Conservation (phyloP, 2,113 vertebrate genomes). For the Gadus chalcogrammus region DNA sequence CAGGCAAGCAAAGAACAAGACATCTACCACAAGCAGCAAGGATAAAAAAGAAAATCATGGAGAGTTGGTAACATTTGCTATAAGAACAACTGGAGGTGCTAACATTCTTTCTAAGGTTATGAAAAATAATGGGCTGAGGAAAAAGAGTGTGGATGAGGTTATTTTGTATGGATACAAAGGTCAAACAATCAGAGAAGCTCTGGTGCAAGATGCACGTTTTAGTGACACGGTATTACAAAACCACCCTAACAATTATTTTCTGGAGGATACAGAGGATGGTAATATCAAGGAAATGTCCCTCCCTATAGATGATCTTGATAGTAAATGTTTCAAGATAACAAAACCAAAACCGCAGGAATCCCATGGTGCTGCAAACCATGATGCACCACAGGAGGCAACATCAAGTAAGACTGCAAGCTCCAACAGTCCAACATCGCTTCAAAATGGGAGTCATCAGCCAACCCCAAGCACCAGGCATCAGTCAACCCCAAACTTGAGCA, state of each 20-base stretch:
- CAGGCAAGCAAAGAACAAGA: too few species aligned
- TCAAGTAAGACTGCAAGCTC: too few species aligned
- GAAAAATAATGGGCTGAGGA: not conserved
- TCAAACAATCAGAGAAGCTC: not conserved
- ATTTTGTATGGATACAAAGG: conserved; percentile 5
- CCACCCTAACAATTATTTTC: not conserved
- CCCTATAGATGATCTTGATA: not conserved
- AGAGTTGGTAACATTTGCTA: not conserved
- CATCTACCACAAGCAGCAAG: not conserved
- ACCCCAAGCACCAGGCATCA: too few species aligned
- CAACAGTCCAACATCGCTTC: too few species aligned
- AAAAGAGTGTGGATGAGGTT: not conserved
- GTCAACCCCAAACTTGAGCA: too few species aligned
- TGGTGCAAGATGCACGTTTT: not conserved
- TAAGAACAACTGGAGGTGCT: not conserved
- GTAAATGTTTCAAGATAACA: not conserved
- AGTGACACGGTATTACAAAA: not conserved
- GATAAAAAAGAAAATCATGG: not conserved
- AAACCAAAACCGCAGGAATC: too few species aligned
- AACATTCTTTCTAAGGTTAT: not conserved
- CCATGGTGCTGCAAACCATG: too few species aligned
- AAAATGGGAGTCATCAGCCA: too few species aligned
- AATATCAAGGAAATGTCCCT: not conserved
- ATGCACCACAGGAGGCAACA: too few species aligned
- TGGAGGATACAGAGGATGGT: not conserved